phyloP scores from a whole-genome alignment of 2,888 invertebrate species.

The Synergus japonicus region DNA sequence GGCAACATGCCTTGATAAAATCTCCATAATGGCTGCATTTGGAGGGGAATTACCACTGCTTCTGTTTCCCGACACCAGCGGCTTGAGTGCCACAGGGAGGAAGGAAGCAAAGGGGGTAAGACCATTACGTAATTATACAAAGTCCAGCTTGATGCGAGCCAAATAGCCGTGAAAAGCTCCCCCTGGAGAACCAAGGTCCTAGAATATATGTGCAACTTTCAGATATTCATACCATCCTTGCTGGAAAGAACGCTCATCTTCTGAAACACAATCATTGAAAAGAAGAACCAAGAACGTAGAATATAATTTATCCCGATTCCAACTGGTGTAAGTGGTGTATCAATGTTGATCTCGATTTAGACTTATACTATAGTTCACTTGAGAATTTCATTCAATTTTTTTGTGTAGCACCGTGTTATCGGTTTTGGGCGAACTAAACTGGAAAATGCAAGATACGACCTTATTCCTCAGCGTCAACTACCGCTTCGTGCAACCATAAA shows the following conservation, averaged over 20 bases:
- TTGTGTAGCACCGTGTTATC: not conserved
- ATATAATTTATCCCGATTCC: too few species aligned
- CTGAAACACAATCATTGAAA: not conserved
- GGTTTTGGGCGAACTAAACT: not conserved
- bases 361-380: too few species aligned
- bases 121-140: conserved; percentile 68
- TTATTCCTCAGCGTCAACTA: conserved; percentile 26
- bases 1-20: conserved; percentile 70
- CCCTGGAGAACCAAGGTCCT: conserved; percentile 46
- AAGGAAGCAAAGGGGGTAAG: conserved; percentile 49
- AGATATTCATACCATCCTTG: conserved; percentile 28
- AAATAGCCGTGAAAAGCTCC: conserved; percentile 60
- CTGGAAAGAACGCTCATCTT: not conserved
- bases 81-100: conserved; percentile 51
- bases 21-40: conserved; percentile 71
- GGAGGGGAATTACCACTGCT: conserved; percentile 66
- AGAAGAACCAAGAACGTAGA: not conserved
- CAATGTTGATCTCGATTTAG: not conserved
- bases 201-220: conserved; percentile 42
- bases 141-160: conserved; percentile 63
- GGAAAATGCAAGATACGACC: conserved; percentile 30
- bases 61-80: conserved; percentile 61
- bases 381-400: too few species aligned
- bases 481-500: conserved; percentile 26
- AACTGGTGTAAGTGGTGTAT: conserved; percentile 22